Conservation (phyloP, 2,888 invertebrate species). For the Microchrysa polita region DNA sequence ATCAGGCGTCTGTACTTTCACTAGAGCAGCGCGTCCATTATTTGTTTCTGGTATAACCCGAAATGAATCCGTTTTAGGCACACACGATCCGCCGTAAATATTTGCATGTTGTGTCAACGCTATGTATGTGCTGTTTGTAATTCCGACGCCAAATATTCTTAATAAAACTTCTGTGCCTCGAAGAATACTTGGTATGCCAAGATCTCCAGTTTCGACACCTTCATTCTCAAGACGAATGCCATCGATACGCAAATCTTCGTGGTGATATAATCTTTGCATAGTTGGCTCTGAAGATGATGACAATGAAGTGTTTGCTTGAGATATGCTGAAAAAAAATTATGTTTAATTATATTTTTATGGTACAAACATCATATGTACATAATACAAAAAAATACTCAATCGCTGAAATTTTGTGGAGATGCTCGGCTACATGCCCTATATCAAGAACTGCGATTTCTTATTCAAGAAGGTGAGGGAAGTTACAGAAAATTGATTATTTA, state of each 20-base stretch:
- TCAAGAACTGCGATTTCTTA: too few species aligned
- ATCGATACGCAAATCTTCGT: constrained; percentile 50
- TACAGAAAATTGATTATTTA: too few species aligned
- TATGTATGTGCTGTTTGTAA: constrained; percentile 73
- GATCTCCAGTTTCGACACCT: constrained; percentile 53
- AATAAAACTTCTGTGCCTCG: constrained; percentile 70
- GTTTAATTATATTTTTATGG: too few species aligned
- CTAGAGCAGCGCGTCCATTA: constrained; percentile 66
- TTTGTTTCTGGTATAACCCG: constrained; percentile 66
- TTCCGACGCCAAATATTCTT: constrained; percentile 78
- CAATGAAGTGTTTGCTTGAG: background rate
- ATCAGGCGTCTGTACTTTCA: constrained; percentile 67
- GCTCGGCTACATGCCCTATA: too few species aligned
- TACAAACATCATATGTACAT: too few species aligned
- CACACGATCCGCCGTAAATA: constrained; percentile 69
- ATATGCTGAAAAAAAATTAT: background rate
- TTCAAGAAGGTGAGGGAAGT: too few species aligned
- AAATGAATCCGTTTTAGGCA: constrained; percentile 57
- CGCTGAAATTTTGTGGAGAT: too few species aligned
- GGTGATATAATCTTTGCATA: background rate
- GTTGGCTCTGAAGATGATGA: constrained; percentile 2
- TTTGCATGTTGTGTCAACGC: constrained; percentile 74
- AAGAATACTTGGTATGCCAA: constrained; percentile 75
- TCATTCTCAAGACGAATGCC: constrained; percentile 57
- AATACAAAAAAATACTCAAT: too few species aligned